Conservation (phyloP, 2,888 invertebrate genomes). For the Sphaerophoria taeniata region DNA sequence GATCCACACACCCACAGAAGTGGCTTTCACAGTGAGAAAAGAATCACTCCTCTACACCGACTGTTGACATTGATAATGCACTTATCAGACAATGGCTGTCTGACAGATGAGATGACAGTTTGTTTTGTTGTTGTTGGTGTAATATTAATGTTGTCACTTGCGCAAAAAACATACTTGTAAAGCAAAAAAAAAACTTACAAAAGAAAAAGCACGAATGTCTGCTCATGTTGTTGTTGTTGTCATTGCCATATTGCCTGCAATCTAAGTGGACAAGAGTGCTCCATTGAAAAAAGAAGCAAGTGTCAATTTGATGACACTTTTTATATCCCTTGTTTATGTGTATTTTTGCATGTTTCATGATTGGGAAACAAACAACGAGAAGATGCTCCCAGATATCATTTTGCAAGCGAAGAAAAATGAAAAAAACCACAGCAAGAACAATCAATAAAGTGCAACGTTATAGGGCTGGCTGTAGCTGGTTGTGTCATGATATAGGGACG, state of each 20-base stretch:
- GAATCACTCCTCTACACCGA: constrained; percentile 3
- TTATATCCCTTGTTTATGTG: not conserved
- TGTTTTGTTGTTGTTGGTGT: constrained; percentile 6
- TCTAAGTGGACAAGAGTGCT: constrained; percentile 10
- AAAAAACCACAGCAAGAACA: not conserved
- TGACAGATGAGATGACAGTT: constrained; percentile 31
- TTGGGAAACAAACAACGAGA: not conserved
- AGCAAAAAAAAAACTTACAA: not conserved
- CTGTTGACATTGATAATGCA: constrained; percentile 53
- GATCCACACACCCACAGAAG: constrained; percentile 1
- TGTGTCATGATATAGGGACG: not conserved
- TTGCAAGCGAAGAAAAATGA: constrained; percentile 10
- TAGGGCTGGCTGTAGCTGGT: not conserved
- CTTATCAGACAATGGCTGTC: constrained; percentile 34
- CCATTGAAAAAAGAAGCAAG: constrained; percentile 4
- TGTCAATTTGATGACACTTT: constrained; percentile 23
- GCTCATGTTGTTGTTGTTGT: constrained; percentile 7
- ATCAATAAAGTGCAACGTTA: constrained; percentile 13
- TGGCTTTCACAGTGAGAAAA: constrained; percentile 2
- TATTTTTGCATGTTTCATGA: not conserved
- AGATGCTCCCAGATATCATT: constrained; percentile 18
- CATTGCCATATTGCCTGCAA: not conserved
- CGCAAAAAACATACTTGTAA: constrained; percentile 9
- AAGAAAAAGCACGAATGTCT: constrained; percentile 1
- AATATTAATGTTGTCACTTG: constrained; percentile 42